Evolutionary conservation across 2,888 invertebrate species (phyloP).

Genomic region (Julus scanicus): DNA sequence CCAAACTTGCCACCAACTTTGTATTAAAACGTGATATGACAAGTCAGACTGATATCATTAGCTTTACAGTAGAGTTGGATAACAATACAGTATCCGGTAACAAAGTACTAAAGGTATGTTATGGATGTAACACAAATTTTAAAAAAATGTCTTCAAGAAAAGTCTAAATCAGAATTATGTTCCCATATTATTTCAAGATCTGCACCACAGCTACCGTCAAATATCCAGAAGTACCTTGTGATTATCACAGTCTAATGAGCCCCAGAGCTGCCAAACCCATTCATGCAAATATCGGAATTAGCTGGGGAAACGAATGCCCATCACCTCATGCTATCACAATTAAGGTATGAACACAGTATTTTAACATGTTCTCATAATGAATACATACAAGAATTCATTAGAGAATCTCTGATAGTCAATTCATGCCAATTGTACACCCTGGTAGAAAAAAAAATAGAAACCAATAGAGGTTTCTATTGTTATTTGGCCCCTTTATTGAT

Average conservation of each 20-base stretch:
- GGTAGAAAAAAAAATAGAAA: too few species aligned
- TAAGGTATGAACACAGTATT: not conserved
- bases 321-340: not conserved
- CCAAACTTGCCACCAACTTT: not conserved
- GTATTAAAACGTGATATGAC: not conserved
- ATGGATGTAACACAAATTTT: not conserved
- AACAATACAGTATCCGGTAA: not conserved
- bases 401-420: too few species aligned
- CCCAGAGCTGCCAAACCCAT: not conserved
- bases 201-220: conserved; percentile 21
- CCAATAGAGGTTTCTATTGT: too few species aligned
- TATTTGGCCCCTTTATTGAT: too few species aligned
- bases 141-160: too few species aligned
- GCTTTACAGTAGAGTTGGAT: not conserved
- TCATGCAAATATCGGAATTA: not conserved
- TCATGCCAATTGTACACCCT: too few species aligned
- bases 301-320: conserved; percentile 18
- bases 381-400: too few species aligned
- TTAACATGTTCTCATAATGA: not conserved
- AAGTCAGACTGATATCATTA: not conserved
- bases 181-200: not conserved
- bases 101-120: not conserved
- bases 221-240: conserved; percentile 51
- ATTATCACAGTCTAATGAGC: not conserved
- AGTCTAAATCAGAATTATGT: too few species aligned